A percentile compares a stretch with the other conserved stretches of the same genome.
Evolutionary conservation across 2,888 invertebrate species (phyloP).

Genomic region (Macroteleia sp.): DNA sequence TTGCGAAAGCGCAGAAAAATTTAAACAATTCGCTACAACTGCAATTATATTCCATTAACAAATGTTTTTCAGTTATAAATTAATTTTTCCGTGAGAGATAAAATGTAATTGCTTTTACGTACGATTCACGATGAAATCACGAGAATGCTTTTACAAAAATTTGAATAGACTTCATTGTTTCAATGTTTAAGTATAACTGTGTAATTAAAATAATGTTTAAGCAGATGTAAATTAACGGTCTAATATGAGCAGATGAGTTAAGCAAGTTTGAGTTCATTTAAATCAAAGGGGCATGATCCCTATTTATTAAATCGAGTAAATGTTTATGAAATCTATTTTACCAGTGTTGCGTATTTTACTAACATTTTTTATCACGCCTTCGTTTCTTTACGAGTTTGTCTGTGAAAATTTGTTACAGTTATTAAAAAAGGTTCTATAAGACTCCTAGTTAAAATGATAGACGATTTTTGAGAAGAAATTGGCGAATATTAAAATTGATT

Average conservation of each 20-base stretch:
- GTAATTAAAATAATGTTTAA: conserved; percentile 12
- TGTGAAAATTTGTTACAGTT: background rate
- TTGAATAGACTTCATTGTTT: conserved; percentile 12
- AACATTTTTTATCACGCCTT: background rate
- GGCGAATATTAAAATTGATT: conserved; percentile 7
- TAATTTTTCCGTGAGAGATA: conserved; percentile 15
- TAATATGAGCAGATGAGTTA: background rate
- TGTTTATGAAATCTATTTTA: background rate
- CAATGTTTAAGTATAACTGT: conserved; percentile 1
- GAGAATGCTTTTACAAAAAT: conserved; percentile 9
- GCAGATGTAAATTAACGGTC: conserved; percentile 18
- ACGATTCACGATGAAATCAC: background rate
- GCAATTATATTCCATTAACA: conserved; percentile 25
- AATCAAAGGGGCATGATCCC: background rate
- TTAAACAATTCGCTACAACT: conserved; percentile 3
- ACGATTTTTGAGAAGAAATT: background rate
- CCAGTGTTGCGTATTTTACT: background rate
- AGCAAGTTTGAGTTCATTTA: background rate
- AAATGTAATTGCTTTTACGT: conserved; percentile 15
- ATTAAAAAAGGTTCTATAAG: too few species aligned
- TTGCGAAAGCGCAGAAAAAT: conserved; percentile 1
- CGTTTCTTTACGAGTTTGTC: background rate
- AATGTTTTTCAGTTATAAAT: conserved; percentile 30
- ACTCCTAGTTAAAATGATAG: background rate
- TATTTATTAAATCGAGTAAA: conserved; percentile 11